Conservation (phyloP, 2,113 vertebrate genomes). For the Lepus europaeus region DNA sequence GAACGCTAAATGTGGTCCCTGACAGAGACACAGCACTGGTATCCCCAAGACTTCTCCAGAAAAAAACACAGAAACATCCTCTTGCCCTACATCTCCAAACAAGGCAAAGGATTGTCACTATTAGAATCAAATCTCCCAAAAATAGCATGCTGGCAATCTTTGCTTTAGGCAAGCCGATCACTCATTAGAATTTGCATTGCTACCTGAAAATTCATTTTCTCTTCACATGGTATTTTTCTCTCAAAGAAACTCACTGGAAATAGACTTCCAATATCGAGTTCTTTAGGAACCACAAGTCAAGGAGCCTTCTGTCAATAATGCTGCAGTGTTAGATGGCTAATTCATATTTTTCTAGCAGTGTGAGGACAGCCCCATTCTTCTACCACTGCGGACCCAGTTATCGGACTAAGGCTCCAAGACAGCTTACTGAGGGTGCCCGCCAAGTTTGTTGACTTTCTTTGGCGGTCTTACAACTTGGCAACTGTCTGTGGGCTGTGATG, state of each 20-base stretch:
- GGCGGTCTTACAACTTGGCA: neutral
- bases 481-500: neutral
- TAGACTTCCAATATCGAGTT: neutral
- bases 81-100: neutral
- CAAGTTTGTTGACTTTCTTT: neutral
- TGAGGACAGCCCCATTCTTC: neutral
- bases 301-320: neutral
- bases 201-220: too few species aligned
- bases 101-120: too few species aligned
- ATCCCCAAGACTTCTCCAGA: neutral
- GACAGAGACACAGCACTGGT: neutral
- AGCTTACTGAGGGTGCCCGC: neutral
- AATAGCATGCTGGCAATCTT: too few species aligned
- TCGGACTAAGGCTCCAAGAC: neutral
- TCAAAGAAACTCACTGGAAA: too few species aligned
- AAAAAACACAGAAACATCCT: neutral
- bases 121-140: too few species aligned
- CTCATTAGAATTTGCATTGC: too few species aligned
- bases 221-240: too few species aligned
- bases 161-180: too few species aligned
- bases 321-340: constrained; percentile 11
- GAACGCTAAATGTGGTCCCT: neutral
- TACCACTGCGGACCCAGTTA: neutral
- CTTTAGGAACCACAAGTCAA: constrained; percentile 35
- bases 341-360: neutral